phyloP scores from a whole-genome alignment of 2,113 vertebrate species.

The Epinephelus fuscoguttatus region DNA sequence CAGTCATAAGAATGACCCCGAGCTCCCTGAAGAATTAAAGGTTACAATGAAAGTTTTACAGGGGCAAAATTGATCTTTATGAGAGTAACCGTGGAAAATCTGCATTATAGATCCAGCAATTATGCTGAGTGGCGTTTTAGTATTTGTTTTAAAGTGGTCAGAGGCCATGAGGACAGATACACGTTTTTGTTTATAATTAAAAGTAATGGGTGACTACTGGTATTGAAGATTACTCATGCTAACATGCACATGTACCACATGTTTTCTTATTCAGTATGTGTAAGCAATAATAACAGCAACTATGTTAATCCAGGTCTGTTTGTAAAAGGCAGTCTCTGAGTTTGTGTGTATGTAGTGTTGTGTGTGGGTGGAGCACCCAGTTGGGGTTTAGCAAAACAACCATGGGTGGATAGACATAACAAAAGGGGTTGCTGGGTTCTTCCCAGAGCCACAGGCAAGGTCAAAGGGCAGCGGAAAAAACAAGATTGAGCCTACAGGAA shows the following conservation, averaged over 20 bases:
- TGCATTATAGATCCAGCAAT: background rate
- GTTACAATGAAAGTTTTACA: background rate
- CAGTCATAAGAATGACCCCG: slow-evolving; percentile 37
- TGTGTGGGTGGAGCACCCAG: slow-evolving; percentile 39
- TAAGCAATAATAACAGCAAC: too few species aligned
- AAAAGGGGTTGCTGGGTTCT: slow-evolving; percentile 25
- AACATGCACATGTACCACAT: background rate
- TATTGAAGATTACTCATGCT: background rate
- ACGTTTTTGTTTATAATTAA: background rate
- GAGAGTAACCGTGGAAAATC: background rate
- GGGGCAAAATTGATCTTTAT: background rate
- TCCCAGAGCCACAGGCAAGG: slow-evolving; percentile 13
- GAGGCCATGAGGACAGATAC: background rate
- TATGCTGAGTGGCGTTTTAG: background rate
- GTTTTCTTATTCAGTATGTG: background rate
- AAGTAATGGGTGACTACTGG: background rate
- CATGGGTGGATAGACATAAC: slow-evolving; percentile 13
- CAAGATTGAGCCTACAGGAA: background rate
- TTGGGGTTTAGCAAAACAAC: slow-evolving; percentile 55
- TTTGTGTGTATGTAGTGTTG: background rate
- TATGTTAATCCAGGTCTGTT: background rate
- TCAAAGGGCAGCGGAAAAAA: slow-evolving; percentile 9
- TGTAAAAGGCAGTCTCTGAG: slow-evolving; percentile 8
- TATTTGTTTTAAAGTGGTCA: background rate
- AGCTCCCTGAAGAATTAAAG: background rate